Evolutionary conservation across 2,113 vertebrate genomes (phyloP).

Genomic region (Illadopsis cleaveri): DNA sequence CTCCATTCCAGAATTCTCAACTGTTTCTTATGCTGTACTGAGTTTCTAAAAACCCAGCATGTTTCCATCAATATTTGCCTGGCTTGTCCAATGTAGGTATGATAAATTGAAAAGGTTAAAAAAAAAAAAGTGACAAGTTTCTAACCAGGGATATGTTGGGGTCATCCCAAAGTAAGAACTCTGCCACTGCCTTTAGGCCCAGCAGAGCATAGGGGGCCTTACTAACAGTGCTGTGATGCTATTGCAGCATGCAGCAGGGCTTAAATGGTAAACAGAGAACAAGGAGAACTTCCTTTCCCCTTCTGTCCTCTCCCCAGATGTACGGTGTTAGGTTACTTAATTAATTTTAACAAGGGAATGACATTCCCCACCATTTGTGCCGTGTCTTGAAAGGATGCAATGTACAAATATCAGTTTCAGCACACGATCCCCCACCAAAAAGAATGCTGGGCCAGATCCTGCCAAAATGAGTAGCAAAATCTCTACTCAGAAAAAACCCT

Average conservation of each 20-base stretch:
- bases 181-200: background rate
- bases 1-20: background rate
- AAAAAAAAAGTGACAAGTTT: background rate
- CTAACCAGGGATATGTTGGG: background rate
- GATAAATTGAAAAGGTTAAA: background rate
- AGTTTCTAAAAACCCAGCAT: background rate
- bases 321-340: slow-evolving; percentile 66
- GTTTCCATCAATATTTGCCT: background rate
- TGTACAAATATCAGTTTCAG: slow-evolving; percentile 59
- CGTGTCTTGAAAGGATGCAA: slow-evolving; percentile 57
- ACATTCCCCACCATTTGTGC: slow-evolving; percentile 54
- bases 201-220: background rate
- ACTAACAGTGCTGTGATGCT: slow-evolving; percentile 16
- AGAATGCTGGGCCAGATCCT: slow-evolving; percentile 31
- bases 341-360: slow-evolving; percentile 70
- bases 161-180: background rate
- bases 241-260: slow-evolving; percentile 1
- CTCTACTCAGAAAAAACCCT: background rate
- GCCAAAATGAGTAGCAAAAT: slow-evolving; percentile 13
- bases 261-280: slow-evolving; percentile 44
- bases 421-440: background rate
- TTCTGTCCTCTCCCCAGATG: slow-evolving; percentile 60
- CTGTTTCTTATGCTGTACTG: background rate
- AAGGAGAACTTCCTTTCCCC: slow-evolving; percentile 55
- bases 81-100: background rate